A percentile compares a stretch with the other conserved stretches of the same genome.
Evolutionary conservation across 2,797 vertebrate genomes (phyloP).

Genomic region (Taeniopygia guttata): DNA sequence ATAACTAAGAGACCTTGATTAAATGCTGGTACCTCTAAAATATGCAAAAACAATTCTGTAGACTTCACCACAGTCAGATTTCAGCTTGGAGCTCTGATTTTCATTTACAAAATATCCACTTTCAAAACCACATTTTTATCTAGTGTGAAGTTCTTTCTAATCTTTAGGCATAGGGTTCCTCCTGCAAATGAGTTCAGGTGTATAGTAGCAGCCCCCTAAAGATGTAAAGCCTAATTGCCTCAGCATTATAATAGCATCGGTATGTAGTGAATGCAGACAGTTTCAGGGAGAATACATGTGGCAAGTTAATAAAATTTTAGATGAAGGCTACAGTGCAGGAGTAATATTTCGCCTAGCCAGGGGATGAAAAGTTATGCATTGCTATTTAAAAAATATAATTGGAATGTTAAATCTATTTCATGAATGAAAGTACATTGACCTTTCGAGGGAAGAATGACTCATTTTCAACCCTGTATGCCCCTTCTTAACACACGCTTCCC

Average conservation of each 20-base stretch:
- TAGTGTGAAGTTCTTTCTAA: neutral
- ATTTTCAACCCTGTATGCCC: constrained; percentile 14
- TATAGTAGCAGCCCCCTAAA: neutral
- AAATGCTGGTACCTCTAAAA: neutral
- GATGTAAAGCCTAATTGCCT: constrained; percentile 21
- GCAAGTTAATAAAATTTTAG: constrained; percentile 59
- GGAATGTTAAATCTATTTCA: constrained; percentile 55
- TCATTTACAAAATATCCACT: neutral
- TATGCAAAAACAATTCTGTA: neutral
- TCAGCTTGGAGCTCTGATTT: neutral
- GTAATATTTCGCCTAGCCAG: constrained; percentile 19
- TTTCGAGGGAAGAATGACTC: constrained; percentile 21
- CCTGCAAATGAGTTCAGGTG: neutral
- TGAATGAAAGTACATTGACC: constrained; percentile 38
- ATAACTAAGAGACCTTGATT: neutral
- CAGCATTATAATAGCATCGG: neutral
- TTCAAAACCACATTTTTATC: neutral
- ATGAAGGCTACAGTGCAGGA: constrained; percentile 19
- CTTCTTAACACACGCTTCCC: constrained; percentile 20
- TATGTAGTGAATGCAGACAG: neutral
- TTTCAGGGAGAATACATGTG: constrained; percentile 19
- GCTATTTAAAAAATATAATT: constrained; percentile 51
- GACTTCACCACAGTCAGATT: neutral
- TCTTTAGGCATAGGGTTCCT: neutral
- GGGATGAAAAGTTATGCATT: constrained; percentile 57